Percentiles rank a stretch among this genome's conserved stretches.
phyloP scores from a whole-genome alignment of 1,140 invertebrate genomes.

The Eumaeus atala region DNA sequence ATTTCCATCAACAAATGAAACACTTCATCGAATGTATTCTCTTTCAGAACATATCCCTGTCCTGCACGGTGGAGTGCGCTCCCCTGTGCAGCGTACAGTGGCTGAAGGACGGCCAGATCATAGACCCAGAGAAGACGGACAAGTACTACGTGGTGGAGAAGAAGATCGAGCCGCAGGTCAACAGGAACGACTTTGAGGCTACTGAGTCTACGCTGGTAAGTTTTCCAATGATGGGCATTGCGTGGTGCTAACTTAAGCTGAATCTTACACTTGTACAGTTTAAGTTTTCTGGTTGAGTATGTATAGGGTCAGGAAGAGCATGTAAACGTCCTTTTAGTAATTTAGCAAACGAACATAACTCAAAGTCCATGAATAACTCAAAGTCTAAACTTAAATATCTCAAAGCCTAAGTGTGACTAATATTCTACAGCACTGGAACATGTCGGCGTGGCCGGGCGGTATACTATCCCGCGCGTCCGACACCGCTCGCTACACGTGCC shows the following conservation, averaged over 20 bases:
- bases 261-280: too few relatives aligned
- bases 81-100: constrained; percentile 89
- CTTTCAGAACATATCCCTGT: constrained; percentile 81
- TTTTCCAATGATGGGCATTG: too few relatives aligned
- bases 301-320: too few relatives aligned
- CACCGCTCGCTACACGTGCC: constrained; percentile 89
- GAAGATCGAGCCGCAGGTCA: constrained; percentile 79
- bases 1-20: not conserved
- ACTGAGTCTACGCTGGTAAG: constrained; percentile 86
- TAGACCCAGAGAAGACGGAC: constrained; percentile 77
- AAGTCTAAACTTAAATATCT: not conserved
- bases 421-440: constrained; percentile 78
- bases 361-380: not conserved
- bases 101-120: constrained; percentile 82
- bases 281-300: too few relatives aligned
- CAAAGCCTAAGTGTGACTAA: not conserved
- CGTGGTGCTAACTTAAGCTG: too few relatives aligned
- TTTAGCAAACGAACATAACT: too few relatives aligned
- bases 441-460: constrained; percentile 85
- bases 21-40: not conserved
- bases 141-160: constrained; percentile 80
- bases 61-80: constrained; percentile 91
- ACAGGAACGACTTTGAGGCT: constrained; percentile 88
- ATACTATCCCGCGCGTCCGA: constrained; percentile 84
- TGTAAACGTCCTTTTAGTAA: too few relatives aligned